Conservation (phyloP, 2,888 invertebrate genomes). For the Alitta virens region DNA sequence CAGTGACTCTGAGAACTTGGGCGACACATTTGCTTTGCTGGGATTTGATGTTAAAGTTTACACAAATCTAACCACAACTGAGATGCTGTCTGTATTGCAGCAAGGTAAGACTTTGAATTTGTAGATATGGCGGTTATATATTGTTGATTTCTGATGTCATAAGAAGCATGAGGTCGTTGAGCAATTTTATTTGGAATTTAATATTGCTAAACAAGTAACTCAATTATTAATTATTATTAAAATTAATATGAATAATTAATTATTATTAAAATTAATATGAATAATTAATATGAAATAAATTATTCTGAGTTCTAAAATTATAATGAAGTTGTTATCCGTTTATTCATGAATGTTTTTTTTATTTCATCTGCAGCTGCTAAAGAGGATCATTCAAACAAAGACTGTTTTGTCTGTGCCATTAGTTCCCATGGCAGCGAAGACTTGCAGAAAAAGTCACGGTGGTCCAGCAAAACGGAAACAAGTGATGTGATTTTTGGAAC, state of each 20-base stretch:
- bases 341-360: too few species aligned
- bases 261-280: too few species aligned
- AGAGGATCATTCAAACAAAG: slow-evolving; percentile 49
- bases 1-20: neutral
- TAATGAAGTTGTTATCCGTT: too few species aligned
- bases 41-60: neutral
- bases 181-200: too few species aligned
- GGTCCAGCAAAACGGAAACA: slow-evolving; percentile 59
- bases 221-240: too few species aligned
- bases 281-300: too few species aligned
- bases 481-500: slow-evolving; percentile 80
- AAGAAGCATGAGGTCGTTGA: too few species aligned
- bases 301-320: too few species aligned
- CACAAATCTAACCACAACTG: neutral
- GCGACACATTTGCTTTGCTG: neutral
- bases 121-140: too few species aligned
- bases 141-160: too few species aligned
- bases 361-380: neutral
- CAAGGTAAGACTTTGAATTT: neutral
- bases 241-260: too few species aligned
- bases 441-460: neutral
- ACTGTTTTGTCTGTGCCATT: slow-evolving; percentile 80
- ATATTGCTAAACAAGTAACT: too few species aligned
- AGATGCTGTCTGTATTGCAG: neutral
- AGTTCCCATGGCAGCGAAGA: slow-evolving; percentile 73